Conservation (phyloP, 2,113 vertebrate species). For the Galbula dea region DNA sequence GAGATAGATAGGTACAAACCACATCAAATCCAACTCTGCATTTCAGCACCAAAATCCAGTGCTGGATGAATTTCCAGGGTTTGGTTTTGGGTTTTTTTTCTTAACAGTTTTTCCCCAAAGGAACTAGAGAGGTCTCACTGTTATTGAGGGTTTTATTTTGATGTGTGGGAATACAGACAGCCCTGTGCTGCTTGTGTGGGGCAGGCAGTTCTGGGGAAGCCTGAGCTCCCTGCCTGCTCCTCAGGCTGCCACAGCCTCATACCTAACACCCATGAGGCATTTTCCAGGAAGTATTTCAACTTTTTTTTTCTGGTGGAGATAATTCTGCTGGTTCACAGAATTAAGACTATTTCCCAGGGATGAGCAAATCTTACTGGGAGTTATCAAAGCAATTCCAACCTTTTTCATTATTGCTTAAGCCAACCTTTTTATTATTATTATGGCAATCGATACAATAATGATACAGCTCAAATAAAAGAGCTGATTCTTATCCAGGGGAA, state of each 20-base stretch:
- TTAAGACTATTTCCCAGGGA: accelerated
- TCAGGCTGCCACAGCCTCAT: neutral
- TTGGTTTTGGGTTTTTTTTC: neutral
- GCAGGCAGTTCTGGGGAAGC: neutral
- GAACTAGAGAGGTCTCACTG: accelerated
- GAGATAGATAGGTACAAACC: neutral
- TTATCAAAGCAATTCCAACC: neutral
- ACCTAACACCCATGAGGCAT: accelerated
- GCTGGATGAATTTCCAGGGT: neutral
- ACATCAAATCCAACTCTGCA: neutral
- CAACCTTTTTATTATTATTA: neutral
- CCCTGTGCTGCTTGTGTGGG: accelerated
- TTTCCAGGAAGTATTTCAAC: neutral
- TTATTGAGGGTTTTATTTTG: neutral
- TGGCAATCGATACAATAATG: neutral
- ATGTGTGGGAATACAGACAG: neutral
- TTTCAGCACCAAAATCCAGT: neutral
- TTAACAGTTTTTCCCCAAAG: neutral
- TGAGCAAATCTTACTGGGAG: neutral
- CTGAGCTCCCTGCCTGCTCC: neutral
- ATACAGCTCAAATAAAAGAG: neutral
- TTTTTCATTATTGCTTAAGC: neutral
- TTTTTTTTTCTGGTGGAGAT: neutral
- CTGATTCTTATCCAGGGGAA: neutral
- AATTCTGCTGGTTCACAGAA: accelerated